Percentiles rank a stretch among this genome's conserved stretches.
phyloP scores from a whole-genome alignment of 2,888 invertebrate genomes.

The Teleogryllus oceanicus region DNA sequence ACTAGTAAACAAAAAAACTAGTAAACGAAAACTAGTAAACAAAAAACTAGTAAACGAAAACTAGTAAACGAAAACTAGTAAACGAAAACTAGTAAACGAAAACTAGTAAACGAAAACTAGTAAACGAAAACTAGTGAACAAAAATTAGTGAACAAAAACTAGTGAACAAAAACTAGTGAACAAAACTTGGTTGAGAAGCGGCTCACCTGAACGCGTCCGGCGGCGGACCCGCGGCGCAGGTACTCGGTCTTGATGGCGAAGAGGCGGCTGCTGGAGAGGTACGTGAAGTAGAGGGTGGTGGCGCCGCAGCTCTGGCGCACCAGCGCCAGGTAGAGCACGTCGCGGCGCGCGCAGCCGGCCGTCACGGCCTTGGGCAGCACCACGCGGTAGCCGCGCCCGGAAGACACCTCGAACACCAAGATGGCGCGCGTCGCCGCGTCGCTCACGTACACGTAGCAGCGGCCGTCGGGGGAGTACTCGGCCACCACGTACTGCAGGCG shows the following conservation, averaged over 20 bases:
- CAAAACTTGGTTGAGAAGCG: too few relatives aligned
- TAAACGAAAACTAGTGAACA: too few relatives aligned
- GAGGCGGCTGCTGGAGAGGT: slow-evolving; percentile 59
- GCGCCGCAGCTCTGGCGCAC: slow-evolving; percentile 57
- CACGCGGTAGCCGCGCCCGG: slow-evolving; percentile 61
- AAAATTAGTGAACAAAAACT: too few relatives aligned
- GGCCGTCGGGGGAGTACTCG: slow-evolving; percentile 60
- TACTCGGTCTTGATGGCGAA: slow-evolving; percentile 63
- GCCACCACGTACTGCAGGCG: slow-evolving; percentile 66
- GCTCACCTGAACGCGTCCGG: slow-evolving; percentile 51
- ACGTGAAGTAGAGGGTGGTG: slow-evolving; percentile 59
- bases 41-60: too few relatives aligned
- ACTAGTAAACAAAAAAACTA: too few relatives aligned
- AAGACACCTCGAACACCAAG: slow-evolving; percentile 63
- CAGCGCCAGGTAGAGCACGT: slow-evolving; percentile 65
- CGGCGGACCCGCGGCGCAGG: slow-evolving; percentile 56
- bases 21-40: too few relatives aligned
- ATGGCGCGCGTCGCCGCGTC: slow-evolving; percentile 69
- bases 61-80: too few relatives aligned
- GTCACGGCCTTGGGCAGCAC: slow-evolving; percentile 55
- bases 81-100: too few relatives aligned
- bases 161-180: too few relatives aligned
- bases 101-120: too few relatives aligned
- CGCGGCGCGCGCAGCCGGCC: slow-evolving; percentile 53
- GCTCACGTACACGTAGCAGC: slow-evolving; percentile 54